Base-by-base conservation (phyloP, 2,797 vertebrate genomes). In the Girardinus metallicus region DNA sequence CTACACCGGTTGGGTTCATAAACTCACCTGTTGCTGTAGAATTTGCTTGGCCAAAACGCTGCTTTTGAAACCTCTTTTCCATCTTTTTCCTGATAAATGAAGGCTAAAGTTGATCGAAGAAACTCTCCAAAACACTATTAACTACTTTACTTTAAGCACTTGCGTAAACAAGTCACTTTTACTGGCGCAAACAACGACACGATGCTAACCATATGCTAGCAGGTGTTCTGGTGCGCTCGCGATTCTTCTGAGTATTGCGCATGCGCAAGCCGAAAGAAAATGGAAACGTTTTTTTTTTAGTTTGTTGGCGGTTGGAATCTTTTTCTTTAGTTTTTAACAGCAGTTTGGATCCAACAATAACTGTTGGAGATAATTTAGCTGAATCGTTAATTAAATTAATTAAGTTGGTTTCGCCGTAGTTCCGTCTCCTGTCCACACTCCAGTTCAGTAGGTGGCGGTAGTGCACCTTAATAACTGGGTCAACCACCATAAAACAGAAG, bases 21-120 rank as follows among this genome's bases (percentile, higher is more conserved):
- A 55, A 10, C 78, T 75, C 13, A 80, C 78, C 62, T 75, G 72
- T 21, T 51, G 23, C 72, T 43, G 72, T 36, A 8, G 31, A 36
- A 36, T 36, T 36, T 34, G 2, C 5, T 31, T 11, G 16, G 10
- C 29, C 15, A 64, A 64, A 64, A 16, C 60, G 6, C 13, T 23
- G 10, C 36, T 13, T 68, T 41, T 39, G 64, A 23, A 68, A 68
- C 18, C 9, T 41, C 36, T 18, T 10, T 23, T 21, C 21, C 64
- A 41, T 41, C 64, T 41, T 41, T 41, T 64, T 41, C 36, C 10
- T 9, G 21, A 68, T 13, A 41, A 5, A 68, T 41, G 1, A 0
- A 68, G 10, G 36, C 36, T 68, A 26, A 68, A 41, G 21, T 41
- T 68, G 23, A 68, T 11, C 10, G 2, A 68, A 26, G 36, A 12